A percentile compares a stretch with the other conserved stretches of the same genome.
phyloP scores from a whole-genome alignment of 2,113 vertebrate genomes.

The Ornithorhynchus anatinus region DNA sequence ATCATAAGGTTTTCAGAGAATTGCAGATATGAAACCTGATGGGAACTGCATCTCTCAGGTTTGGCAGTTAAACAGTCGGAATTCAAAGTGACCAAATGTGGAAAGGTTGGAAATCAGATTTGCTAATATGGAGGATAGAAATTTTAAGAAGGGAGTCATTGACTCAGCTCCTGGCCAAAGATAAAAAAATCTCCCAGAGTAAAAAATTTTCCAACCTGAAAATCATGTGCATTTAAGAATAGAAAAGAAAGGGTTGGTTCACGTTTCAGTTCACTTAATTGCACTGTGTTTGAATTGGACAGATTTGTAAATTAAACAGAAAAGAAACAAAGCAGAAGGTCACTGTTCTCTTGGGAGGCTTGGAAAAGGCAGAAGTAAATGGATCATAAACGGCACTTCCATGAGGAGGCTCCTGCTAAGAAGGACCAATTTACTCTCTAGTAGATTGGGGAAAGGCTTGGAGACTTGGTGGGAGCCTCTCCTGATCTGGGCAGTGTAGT shows the following conservation, averaged over 20 bases:
- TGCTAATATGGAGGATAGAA: not conserved
- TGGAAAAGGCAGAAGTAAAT: not conserved
- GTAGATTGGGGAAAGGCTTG: accelerated
- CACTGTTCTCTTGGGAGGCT: not conserved
- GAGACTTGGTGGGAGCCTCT: too few relatives aligned
- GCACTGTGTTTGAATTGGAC: constrained; percentile 6
- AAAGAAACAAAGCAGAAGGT: constrained; percentile 15
- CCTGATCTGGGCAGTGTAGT: too few relatives aligned
- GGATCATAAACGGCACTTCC: not conserved
- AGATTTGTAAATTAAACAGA: constrained; percentile 21
- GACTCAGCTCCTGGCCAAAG: not conserved
- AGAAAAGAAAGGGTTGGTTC: constrained; percentile 4
- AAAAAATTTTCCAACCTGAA: constrained; percentile 26
- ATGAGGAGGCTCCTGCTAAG: accelerated
- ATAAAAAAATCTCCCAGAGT: constrained; percentile 41
- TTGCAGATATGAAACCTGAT: too few relatives aligned
- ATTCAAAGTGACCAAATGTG: constrained; percentile 39
- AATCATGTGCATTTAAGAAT: constrained; percentile 28
- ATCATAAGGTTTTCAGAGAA: too few relatives aligned
- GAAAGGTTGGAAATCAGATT: constrained; percentile 4
- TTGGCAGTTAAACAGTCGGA: not conserved
- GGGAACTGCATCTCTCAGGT: not conserved
- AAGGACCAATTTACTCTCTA: not conserved
- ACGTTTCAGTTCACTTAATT: constrained; percentile 34
- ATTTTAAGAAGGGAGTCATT: not conserved